Evolutionary conservation across 2,888 invertebrate genomes (phyloP).

Genomic region (Nineta flava): DNA sequence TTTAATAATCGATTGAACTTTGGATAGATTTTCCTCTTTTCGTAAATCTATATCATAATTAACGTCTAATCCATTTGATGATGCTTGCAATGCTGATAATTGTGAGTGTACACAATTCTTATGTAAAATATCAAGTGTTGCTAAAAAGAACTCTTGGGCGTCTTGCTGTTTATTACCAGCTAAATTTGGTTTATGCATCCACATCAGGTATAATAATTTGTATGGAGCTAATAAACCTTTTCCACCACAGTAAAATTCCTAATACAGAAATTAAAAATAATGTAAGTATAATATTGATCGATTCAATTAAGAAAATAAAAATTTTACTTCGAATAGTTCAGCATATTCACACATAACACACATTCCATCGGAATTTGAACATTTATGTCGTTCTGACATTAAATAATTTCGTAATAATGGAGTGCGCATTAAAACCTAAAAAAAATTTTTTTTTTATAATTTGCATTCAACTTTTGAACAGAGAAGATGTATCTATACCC

Average conservation of each 20-base stretch:
- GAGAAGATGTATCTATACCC: too few relatives aligned
- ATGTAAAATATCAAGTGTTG: constrained; percentile 83
- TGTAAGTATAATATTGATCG: not conserved
- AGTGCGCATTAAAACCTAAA: constrained; percentile 79
- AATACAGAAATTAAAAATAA: constrained; percentile 6
- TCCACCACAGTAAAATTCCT: constrained; percentile 80
- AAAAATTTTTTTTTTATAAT: constrained; percentile 11
- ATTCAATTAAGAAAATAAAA: not conserved
- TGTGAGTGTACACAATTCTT: constrained; percentile 40
- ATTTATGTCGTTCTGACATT: constrained; percentile 82
- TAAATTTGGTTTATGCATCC: constrained; percentile 90
- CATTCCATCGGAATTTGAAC: constrained; percentile 48
- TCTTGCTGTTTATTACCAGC: constrained; percentile 97
- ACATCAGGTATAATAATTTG: constrained; percentile 80
- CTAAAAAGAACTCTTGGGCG: constrained; percentile 97
- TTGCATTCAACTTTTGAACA: too few relatives aligned
- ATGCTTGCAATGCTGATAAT: constrained; percentile 5
- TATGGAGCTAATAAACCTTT: constrained; percentile 77
- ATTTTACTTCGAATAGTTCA: constrained; percentile 79
- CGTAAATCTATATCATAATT: constrained; percentile 11
- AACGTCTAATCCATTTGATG: constrained; percentile 17
- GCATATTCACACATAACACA: constrained; percentile 93
- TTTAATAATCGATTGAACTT: constrained; percentile 91
- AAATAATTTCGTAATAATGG: constrained; percentile 91
- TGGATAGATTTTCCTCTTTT: constrained; percentile 11